Percentiles rank a stretch among this genome's conserved stretches.
These are phyloP conservation scores for Pedetes capensis DNA, from an alignment of 2,113 vertebrate genomes.

Conservation along the genomic window DNA sequence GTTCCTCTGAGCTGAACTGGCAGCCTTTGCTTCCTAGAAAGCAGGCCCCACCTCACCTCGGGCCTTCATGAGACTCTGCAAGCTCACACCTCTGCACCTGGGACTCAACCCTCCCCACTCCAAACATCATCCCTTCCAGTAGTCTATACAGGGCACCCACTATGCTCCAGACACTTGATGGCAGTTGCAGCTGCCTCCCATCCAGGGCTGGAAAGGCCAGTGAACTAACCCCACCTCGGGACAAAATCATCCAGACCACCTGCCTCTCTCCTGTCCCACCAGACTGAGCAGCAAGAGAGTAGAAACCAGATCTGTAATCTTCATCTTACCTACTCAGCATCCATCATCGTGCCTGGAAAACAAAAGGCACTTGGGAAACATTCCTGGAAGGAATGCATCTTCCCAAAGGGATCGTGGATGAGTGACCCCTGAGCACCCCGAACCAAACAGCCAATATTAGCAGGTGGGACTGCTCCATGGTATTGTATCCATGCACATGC, in stretches of 20 bases:
- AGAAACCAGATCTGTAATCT: rapidly evolving
- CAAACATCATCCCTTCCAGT: neutral
- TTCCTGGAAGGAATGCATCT: neutral
- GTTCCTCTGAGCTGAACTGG: neutral
- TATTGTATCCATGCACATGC: no score
- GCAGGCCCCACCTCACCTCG: neutral
- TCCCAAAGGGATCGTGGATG: neutral
- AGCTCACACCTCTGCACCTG: neutral
- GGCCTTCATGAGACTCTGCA: neutral
- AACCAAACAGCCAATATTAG: neutral
- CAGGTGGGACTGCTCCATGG: neutral
- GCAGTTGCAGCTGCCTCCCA: neutral
- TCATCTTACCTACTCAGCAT: rapidly evolving
- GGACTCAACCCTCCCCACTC: neutral
- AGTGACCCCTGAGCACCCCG: no score
- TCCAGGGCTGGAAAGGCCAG: neutral
- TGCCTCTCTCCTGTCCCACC: neutral
- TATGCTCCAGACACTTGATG: neutral
- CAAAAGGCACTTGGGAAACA: neutral
- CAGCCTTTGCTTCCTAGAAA: neutral
- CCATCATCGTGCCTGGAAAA: neutral
- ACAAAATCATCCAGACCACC: neutral
- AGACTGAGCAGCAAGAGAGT: neutral
- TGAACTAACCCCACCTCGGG: neutral
- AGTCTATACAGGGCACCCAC: rapidly evolving